Evolutionary conservation across 2,888 invertebrate species (phyloP), one percentile per base, ranked within the genome.

Genomic region (Blomia tropicalis): DNA sequence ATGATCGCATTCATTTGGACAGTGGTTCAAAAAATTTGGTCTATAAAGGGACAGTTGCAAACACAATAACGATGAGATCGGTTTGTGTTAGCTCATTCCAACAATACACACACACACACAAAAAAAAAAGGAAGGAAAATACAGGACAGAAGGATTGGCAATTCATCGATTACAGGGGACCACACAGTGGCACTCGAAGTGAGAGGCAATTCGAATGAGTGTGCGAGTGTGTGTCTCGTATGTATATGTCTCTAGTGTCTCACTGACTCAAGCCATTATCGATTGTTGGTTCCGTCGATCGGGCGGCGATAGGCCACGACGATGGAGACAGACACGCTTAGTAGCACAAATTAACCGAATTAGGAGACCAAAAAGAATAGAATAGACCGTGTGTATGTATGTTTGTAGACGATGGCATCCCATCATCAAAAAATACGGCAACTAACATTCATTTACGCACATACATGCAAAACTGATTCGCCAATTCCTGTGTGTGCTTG

Each of bases 271-370:
- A n/a, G n/a, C 51, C 51, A 47, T 47, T 47, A 47, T 47, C 51
- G 51, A 47, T 47, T 47, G 51, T 47, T 47, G n/a, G 51, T 19
- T 14, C 51, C 7, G 51, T 47, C 51, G 51, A 47, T 47, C 51
- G 51, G 41, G 41, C n/a, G n/a, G n/a, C 14, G 51, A 47, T 47
- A 47, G 51, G 22, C 51, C 51, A 22, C 7, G 51, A 27, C 51
- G 7, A 47, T 11, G 51, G 22, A 19, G 51, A 47, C 51, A 47
- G 51, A 47, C 51, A 47, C 51, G 51, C 51, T 47, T n/a, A 47
- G 51, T n/a, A 47, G 51, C 51, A 47, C 51, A 47, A 47, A 47
- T 47, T 47, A 47, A 47, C 51, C 51, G 51, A 47, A 47, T 47
- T 47, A 47, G 51, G n/a, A 19, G 51, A n/a, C n/a, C n/a, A n/a